Base-by-base conservation (phyloP, 2,797 vertebrate genomes). In the Carduelis carduelis region DNA sequence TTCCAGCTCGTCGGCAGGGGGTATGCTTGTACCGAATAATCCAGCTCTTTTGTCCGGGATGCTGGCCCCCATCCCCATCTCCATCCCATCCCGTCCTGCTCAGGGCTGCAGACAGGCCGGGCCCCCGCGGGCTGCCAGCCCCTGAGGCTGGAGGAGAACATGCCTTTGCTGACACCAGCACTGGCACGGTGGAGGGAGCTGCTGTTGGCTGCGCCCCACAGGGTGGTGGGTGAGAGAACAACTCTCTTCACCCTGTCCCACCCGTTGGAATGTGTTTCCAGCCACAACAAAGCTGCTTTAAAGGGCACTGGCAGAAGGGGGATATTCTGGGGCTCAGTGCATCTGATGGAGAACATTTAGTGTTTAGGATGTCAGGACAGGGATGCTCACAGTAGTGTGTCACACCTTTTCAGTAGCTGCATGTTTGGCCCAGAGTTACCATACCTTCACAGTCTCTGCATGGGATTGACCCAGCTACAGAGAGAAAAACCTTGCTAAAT, bases 1-100 rank as follows among this genome's bases (percentile, higher is more conserved):
- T 94, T 39, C 81, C 94, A 82, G 70, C 91, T 92, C 75, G 83
- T 95, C 96, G 89, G 94, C 95, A 96, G 97, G 95, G 96, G 95
- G 94, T 82, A 97, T 14, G 83, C 87, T 93, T 85, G 90, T 68
- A 96, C 94, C 77, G 94, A 91, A 74, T 47, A 95, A 96, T 49
- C 49, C 77, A 88, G 53, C 57, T 34, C 53, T 81, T 80, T 70
- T 69, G 69, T 12, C 68, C 56, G 16, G 74, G 59, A 47, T 50
- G 43, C 49, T 32, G 30, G 68, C 56, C 56, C 56, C 63, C 28
- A 18, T 46, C 50, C 50, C 52, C 52, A 9, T 52, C 37, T 44
- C 52, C 52, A 13, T 52, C 37, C 47, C 17, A 16, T 34, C 44
- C 34, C 32, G 10, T 22, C 57, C 35, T 3, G 9, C 55, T 44